These are phyloP conservation scores for Poeciliopsis paucimaculata DNA, from an alignment of 2,797 vertebrate genomes.

Conservation along the genomic window DNA sequence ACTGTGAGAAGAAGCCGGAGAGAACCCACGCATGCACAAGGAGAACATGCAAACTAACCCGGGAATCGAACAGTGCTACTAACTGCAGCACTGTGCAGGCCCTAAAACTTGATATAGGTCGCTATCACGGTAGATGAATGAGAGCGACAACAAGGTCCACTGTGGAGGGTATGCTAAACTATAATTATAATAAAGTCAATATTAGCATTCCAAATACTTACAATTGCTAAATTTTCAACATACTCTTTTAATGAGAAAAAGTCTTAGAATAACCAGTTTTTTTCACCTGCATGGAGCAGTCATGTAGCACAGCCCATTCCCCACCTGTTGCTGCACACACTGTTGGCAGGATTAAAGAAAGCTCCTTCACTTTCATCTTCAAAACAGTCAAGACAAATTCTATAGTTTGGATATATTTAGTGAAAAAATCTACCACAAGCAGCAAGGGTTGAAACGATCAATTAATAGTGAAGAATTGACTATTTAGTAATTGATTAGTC, in stretches of 20 bases:
- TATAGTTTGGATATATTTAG: background rate
- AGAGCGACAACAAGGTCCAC: slow-evolving; percentile 9
- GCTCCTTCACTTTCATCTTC: background rate
- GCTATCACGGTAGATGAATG: slow-evolving; percentile 32
- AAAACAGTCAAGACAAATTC: background rate
- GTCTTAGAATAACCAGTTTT: background rate
- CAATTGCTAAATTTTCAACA: background rate
- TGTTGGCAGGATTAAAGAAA: background rate
- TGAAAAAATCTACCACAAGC: background rate
- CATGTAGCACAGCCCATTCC: background rate
- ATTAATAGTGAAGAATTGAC: too few relatives aligned
- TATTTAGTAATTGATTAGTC: too few relatives aligned
- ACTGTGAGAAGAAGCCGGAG: too few relatives aligned
- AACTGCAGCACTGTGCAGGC: too few relatives aligned
- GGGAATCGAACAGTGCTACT: too few relatives aligned
- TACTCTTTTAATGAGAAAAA: background rate
- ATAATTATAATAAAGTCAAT: slow-evolving; percentile 14
- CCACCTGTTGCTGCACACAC: background rate
- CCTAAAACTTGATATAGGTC: background rate
- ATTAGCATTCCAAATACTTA: background rate
- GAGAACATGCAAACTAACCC: too few relatives aligned
- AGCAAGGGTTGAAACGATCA: too few relatives aligned
- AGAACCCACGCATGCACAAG: too few relatives aligned
- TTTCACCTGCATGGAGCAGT: background rate
- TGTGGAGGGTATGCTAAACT: slow-evolving; percentile 1